Percentiles rank a stretch among this genome's conserved stretches.
Conservation (phyloP, 1,140 invertebrate species). For the Drosophila orosa region DNA sequence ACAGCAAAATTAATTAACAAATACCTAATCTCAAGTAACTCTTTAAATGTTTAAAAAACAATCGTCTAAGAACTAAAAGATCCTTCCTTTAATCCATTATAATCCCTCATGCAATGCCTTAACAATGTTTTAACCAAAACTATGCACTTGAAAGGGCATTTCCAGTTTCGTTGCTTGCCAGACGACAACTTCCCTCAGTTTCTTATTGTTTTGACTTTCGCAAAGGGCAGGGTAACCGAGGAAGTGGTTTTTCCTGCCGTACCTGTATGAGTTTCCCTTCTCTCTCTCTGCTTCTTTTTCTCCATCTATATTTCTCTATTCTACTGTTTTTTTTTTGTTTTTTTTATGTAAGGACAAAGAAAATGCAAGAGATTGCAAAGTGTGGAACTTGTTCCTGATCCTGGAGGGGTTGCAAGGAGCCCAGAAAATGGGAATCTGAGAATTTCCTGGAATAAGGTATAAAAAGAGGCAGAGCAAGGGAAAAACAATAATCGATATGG, state of each 20-base stretch:
- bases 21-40: neutral
- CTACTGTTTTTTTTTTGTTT: neutral
- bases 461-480: neutral
- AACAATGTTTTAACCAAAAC: neutral
- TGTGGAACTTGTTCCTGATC: slow-evolving; percentile 71
- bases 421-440: slow-evolving; percentile 16
- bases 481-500: slow-evolving; percentile 54
- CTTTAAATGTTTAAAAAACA: neutral
- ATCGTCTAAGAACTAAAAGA: neutral
- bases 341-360: slow-evolving; percentile 38
- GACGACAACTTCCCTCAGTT: slow-evolving; percentile 3
- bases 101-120: neutral
- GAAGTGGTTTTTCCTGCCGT: slow-evolving; percentile 69
- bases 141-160: slow-evolving; percentile 17
- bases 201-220: slow-evolving; percentile 43
- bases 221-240: slow-evolving; percentile 49
- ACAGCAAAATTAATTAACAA: too few species aligned
- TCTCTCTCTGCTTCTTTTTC: neutral
- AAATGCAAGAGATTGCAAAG: slow-evolving; percentile 52
- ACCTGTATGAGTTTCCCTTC: slow-evolving; percentile 52
- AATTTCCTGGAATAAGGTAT: slow-evolving; percentile 30
- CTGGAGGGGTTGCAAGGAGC: slow-evolving; percentile 37
- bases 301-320: neutral
- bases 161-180: slow-evolving; percentile 1
- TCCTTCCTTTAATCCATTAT: neutral